phyloP scores from a whole-genome alignment of 2,797 vertebrate genomes.

The Dendrocincla tyrannina region DNA sequence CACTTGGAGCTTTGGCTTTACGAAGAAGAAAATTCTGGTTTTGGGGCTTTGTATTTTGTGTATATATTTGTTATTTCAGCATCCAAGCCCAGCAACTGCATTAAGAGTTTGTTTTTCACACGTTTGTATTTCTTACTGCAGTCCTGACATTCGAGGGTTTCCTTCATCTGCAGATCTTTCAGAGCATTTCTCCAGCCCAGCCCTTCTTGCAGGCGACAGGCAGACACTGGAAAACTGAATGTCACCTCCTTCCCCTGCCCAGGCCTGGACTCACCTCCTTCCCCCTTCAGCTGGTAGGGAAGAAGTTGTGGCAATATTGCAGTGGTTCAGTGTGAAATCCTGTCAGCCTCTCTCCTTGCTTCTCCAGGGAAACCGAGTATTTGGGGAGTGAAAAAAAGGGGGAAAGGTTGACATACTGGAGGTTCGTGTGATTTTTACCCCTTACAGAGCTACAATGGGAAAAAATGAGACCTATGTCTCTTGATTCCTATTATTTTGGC shows the following conservation, averaged over 20 bases:
- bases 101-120: background rate
- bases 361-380: conserved; percentile 35
- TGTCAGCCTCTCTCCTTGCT: conserved; percentile 12
- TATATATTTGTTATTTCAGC: background rate
- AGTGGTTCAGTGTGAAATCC: conserved; percentile 34
- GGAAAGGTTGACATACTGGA: background rate
- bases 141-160: background rate
- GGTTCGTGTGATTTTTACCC: conserved; percentile 9
- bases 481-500: conserved; percentile 24
- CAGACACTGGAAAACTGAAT: background rate
- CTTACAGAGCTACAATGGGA: background rate
- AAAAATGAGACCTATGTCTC: background rate
- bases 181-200: background rate
- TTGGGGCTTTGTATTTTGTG: background rate
- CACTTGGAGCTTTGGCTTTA: background rate
- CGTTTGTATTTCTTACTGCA: background rate
- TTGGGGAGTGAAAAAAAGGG: rapidly evolving
- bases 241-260: background rate
- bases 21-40: background rate
- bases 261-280: background rate
- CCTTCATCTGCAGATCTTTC: background rate
- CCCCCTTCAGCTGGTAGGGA: background rate
- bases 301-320: conserved; percentile 1
- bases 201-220: background rate
- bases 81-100: background rate